A percentile compares a stretch with the other conserved stretches of the same genome.
Evolutionary conservation across 2,113 vertebrate species (phyloP).

Genomic region (Tichodroma muraria): DNA sequence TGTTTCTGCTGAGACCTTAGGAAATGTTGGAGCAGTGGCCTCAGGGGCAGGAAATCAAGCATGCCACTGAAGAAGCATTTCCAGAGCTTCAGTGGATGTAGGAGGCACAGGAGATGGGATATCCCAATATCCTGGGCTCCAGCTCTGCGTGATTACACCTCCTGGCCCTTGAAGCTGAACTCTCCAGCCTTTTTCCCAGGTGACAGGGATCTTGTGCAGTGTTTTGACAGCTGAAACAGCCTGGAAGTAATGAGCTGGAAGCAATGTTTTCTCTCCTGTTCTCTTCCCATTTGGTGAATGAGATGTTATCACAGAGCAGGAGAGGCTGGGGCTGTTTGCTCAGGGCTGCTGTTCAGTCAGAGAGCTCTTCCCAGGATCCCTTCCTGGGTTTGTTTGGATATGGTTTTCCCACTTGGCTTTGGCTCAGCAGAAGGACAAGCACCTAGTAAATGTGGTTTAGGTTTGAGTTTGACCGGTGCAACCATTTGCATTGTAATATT

Average conservation of each 20-base stretch:
- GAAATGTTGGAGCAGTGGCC: not conserved
- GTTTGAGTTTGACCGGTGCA: not conserved
- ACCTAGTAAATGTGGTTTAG: not conserved
- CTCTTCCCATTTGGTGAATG: not conserved
- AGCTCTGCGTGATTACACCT: accelerated
- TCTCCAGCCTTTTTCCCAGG: not conserved
- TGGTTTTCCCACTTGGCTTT: not conserved
- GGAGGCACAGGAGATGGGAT: too few species aligned
- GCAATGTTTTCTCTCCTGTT: not conserved
- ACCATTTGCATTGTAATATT: not conserved
- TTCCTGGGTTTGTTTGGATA: not conserved
- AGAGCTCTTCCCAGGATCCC: not conserved
- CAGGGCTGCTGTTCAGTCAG: not conserved
- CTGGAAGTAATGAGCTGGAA: not conserved
- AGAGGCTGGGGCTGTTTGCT: not conserved
- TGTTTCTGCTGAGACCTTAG: not conserved
- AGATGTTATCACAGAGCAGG: not conserved
- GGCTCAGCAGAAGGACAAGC: not conserved
- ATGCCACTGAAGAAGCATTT: not conserved
- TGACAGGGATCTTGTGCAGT: not conserved
- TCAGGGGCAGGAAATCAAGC: not conserved
- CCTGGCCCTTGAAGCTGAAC: not conserved
- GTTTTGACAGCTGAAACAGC: not conserved
- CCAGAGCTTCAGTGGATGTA: not conserved
- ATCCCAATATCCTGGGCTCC: too few species aligned